phyloP scores from a whole-genome alignment of 1,140 invertebrate species.

The Scaptomyza graminum region DNA sequence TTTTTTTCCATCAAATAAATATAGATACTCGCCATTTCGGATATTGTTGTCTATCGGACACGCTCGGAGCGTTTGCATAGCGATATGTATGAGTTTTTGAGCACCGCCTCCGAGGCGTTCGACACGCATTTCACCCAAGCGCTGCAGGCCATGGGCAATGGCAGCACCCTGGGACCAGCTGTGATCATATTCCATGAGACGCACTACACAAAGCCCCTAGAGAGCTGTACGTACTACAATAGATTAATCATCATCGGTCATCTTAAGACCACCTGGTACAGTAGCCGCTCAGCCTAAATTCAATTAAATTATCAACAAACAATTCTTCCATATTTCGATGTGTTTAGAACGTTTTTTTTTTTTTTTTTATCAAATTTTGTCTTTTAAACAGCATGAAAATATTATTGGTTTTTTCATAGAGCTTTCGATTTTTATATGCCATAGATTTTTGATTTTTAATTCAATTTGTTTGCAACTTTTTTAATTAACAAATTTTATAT shows the following conservation, averaged over 20 bases:
- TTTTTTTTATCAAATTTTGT: no score
- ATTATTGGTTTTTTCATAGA: no score
- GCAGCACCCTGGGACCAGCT: constrained; percentile 88
- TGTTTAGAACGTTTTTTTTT: no score
- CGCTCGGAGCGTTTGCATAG: constrained; percentile 90
- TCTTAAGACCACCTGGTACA: neutral
- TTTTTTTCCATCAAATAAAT: no score
- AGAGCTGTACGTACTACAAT: constrained; percentile 54
- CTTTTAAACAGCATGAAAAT: no score
- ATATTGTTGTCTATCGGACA: constrained; percentile 92
- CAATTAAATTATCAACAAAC: neutral
- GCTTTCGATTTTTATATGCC: no score
- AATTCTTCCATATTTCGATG: no score
- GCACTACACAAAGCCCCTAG: constrained; percentile 86
- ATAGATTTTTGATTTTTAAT: no score
- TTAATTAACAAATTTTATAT: no score
- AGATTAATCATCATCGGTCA: constrained; percentile 3
- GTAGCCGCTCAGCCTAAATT: neutral
- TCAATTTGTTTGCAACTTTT: neutral
- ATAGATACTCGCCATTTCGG: constrained; percentile 89
- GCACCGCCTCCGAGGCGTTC: constrained; percentile 91
- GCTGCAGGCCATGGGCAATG: constrained; percentile 85
- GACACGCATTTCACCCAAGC: constrained; percentile 89
- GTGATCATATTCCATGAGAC: constrained; percentile 94
- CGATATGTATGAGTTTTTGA: constrained; percentile 92